Conservation (phyloP, 1,140 invertebrate species). For the Aphelinus atriplicis region DNA sequence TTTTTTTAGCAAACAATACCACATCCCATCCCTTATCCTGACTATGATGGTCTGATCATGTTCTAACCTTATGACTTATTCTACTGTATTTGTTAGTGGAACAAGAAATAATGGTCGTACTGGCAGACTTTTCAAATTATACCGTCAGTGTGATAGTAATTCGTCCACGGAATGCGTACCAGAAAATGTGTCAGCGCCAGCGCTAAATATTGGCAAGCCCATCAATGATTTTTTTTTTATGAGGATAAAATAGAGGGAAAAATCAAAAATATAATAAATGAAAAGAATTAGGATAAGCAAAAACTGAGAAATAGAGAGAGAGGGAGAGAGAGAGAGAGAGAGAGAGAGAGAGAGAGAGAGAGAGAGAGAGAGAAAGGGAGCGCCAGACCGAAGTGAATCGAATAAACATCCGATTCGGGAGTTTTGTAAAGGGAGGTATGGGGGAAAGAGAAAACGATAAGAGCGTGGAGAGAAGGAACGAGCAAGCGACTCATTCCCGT, state of each 20-base stretch:
- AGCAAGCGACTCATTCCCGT: slow-evolving; percentile 44
- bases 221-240: too few species aligned
- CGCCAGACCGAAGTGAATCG: slow-evolving; percentile 52
- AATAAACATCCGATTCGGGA: slow-evolving; percentile 59
- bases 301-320: slow-evolving; percentile 3
- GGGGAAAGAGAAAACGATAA: slow-evolving; percentile 30
- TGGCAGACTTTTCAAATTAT: background rate
- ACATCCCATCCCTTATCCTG: too few species aligned
- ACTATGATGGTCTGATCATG: too few species aligned
- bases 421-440: slow-evolving; percentile 19
- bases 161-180: too few species aligned
- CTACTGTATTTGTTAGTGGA: background rate
- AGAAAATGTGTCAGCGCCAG: too few species aligned
- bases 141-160: too few species aligned
- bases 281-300: background rate
- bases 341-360: slow-evolving; percentile 15
- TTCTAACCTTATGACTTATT: too few species aligned
- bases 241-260: slow-evolving; percentile 28
- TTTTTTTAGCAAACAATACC: too few species aligned
- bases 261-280: slow-evolving; percentile 25
- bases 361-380: slow-evolving; percentile 32
- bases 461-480: background rate
- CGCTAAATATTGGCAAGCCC: too few species aligned
- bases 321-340: slow-evolving; percentile 27
- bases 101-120: slow-evolving; percentile 27